phyloP scores from a whole-genome alignment of 2,797 vertebrate genomes.

The Sebastes vulpes region DNA sequence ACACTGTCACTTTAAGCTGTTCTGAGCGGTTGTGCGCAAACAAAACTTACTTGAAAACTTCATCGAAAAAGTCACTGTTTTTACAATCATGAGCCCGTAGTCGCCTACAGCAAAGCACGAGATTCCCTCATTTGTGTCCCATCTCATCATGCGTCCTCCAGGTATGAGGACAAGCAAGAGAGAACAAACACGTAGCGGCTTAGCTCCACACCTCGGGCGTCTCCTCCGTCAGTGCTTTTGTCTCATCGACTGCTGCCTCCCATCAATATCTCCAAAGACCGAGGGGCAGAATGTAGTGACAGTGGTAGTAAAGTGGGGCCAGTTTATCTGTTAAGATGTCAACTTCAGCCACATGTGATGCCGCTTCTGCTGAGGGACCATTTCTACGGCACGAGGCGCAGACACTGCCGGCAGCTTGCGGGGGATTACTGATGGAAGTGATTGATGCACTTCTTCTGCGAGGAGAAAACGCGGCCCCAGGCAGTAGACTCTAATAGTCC shows the following conservation, averaged over 20 bases:
- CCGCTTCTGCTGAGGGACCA: slow-evolving; percentile 23
- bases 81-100: neutral
- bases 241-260: slow-evolving; percentile 54
- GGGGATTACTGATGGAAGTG: slow-evolving; percentile 71
- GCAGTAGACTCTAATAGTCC: slow-evolving; percentile 75
- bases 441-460: slow-evolving; percentile 74
- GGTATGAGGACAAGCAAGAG: slow-evolving; percentile 42
- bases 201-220: slow-evolving; percentile 38
- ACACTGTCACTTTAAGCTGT: slow-evolving; percentile 27
- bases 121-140: slow-evolving; percentile 42
- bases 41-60: slow-evolving; percentile 36
- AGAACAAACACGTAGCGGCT: slow-evolving; percentile 38
- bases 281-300: slow-evolving; percentile 66
- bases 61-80: slow-evolving; percentile 14
- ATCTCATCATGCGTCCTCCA: slow-evolving; percentile 53
- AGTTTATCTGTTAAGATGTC: slow-evolving; percentile 78
- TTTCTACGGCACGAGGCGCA: slow-evolving; percentile 42
- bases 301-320: slow-evolving; percentile 53
- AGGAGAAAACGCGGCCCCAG: slow-evolving; percentile 65
- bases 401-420: slow-evolving; percentile 57
- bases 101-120: slow-evolving; percentile 15
- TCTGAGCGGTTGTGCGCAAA: slow-evolving; percentile 7
- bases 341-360: slow-evolving; percentile 61
- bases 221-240: slow-evolving; percentile 56
- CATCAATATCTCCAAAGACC: slow-evolving; percentile 68